Base-by-base conservation (phyloP, 2,797 vertebrate species). In the Channa striata region DNA sequence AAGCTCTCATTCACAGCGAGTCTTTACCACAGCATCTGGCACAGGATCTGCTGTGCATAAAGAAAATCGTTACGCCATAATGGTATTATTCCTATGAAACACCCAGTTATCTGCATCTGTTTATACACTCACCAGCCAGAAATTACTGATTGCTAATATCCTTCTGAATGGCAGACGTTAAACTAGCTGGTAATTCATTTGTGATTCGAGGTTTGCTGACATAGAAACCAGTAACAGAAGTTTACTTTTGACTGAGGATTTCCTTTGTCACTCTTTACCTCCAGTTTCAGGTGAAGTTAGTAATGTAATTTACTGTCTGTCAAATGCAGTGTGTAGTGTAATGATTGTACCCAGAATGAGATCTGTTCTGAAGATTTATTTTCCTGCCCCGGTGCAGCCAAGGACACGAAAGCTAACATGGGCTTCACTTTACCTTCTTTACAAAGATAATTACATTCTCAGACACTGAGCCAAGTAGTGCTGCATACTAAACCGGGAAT, bases 381-480 rank as follows among this genome's bases (percentile, higher is more conserved):
- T 68, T 68, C 75, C 77, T 61, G 62, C 59, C 72, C 54, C 23
- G 14, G 46, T 65, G 62, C 77, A 78, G 78, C 72, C 74, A 74
- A 90, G 80, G 82, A 87, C 79, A 72, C 60, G 19, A 11, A 61
- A 59, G 63, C 85, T 78, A 86, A 81, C 85, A 75, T 61, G 62
- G 67, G 68, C 74, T 66, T 79, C 78, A 61, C 76, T 80, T 85
- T 75, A 73, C 77, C 83, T 63, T 81, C 80, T 87, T 89, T 72
- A 74, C 68, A 56, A 65, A 77, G 76, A 87, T 87, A 90, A 90
- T 89, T 90, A 85, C 78, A 84, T 69, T 85, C 68, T 70, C 78
- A 83, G 75, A 82, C 64, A 50, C 56, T 1, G 74, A 75, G 74
- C 74, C 75, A 73, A 83, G 58, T 47, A 71, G 74, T 8, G 13